Conservation (phyloP, 2,888 invertebrate genomes). For the Cheilosia impressa region DNA sequence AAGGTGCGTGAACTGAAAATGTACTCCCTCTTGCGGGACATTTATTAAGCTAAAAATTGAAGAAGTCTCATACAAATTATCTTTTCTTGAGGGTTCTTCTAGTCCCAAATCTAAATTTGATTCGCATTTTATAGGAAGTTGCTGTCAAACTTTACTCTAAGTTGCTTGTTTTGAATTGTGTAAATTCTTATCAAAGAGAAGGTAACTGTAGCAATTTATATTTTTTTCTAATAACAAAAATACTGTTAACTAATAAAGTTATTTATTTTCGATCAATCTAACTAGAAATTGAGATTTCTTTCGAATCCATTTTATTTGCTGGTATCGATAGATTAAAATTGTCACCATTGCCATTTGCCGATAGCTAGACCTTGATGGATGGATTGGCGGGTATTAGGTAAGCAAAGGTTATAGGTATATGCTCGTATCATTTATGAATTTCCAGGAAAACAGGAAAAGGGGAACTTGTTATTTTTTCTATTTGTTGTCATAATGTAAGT, state of each 20-base stretch:
- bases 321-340: neutral
- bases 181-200: too few relatives aligned
- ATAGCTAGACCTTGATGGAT: slow-evolving; percentile 11
- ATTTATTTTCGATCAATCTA: slow-evolving; percentile 19
- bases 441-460: neutral
- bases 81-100: too few relatives aligned
- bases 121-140: too few relatives aligned
- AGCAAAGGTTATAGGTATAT: neutral
- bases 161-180: too few relatives aligned
- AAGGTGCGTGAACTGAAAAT: too few relatives aligned
- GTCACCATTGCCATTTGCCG: neutral
- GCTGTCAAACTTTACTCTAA: too few relatives aligned
- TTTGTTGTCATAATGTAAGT: too few relatives aligned
- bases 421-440: neutral
- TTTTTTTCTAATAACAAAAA: neutral
- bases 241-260: neutral
- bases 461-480: neutral
- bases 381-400: neutral
- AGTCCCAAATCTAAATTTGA: too few relatives aligned
- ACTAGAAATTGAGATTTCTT: neutral
- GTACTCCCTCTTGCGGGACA: too few relatives aligned
- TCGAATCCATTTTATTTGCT: slow-evolving; percentile 14
- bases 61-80: too few relatives aligned
- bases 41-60: too few relatives aligned
- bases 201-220: too few relatives aligned